Conservation (phyloP, 64 coral and sea anemone species). For the Pocillopora verrucosa region DNA sequence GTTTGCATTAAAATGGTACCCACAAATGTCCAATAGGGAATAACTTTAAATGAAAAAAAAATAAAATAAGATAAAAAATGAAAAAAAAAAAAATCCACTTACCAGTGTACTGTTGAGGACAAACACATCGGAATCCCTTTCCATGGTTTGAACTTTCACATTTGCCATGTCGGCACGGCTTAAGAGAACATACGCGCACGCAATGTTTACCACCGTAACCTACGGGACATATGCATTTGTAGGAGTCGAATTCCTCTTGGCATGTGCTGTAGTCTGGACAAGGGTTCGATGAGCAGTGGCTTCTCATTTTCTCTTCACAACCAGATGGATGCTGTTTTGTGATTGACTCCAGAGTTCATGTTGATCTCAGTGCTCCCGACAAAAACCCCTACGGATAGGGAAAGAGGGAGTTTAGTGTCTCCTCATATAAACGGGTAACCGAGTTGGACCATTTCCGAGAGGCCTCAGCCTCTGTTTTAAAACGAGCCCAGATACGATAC, state of each 20-base stretch:
- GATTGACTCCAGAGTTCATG: constrained; percentile 23
- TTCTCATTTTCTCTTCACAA: constrained; percentile 36
- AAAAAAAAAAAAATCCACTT: not conserved
- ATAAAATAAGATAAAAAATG: not conserved
- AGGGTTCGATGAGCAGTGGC: constrained; percentile 64
- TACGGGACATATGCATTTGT: constrained; percentile 64
- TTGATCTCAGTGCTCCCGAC: constrained; percentile 54
- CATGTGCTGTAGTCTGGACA: constrained; percentile 69
- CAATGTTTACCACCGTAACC: constrained; percentile 73
- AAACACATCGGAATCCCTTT: constrained; percentile 73
- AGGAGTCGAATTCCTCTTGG: constrained; percentile 57
- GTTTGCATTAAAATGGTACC: too few relatives aligned
- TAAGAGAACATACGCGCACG: constrained; percentile 67
- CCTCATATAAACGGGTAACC: not conserved
- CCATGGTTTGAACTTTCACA: constrained; percentile 30
- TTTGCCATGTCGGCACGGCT: constrained; percentile 70
- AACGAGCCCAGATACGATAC: too few relatives aligned
- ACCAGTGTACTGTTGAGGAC: constrained; percentile 82
- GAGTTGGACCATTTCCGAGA: too few relatives aligned
- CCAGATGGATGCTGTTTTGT: constrained; percentile 30
- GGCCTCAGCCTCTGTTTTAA: too few relatives aligned
- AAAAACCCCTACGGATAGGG: constrained; percentile 55
- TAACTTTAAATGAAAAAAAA: too few relatives aligned
- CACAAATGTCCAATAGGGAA: too few relatives aligned
- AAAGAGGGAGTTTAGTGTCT: not conserved